Conservation (phyloP, 2,113 vertebrate species). For the Myotis davidii region DNA sequence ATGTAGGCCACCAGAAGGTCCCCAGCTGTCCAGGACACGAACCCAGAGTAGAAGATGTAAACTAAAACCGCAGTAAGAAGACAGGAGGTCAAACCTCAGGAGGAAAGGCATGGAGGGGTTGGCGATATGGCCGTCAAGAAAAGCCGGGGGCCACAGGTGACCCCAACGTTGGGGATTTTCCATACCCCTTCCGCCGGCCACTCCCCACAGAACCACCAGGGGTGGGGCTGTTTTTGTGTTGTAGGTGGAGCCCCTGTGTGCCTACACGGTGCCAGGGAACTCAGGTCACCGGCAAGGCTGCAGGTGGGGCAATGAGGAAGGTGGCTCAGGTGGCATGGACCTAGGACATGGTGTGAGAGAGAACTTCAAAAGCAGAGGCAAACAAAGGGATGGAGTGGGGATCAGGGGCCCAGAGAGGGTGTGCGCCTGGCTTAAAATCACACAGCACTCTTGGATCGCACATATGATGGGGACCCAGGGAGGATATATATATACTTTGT, state of each 20-base stretch:
- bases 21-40: neutral
- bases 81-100: neutral
- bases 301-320: neutral
- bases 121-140: neutral
- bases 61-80: neutral
- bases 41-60: neutral
- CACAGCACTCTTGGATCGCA: neutral
- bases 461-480: neutral
- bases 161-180: slow-evolving; percentile 2
- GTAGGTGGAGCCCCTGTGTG: neutral
- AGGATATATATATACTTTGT: neutral
- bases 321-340: neutral
- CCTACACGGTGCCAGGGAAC: slow-evolving; percentile 35
- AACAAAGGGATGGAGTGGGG: neutral
- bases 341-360: neutral
- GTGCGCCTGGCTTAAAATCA: neutral
- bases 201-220: slow-evolving; percentile 40
- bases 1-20: neutral
- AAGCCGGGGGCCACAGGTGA: neutral
- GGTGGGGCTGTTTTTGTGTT: neutral
- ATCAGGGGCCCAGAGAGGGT: neutral
- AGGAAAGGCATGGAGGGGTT: neutral
- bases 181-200: neutral
- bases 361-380: neutral
- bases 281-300: slow-evolving; percentile 6